Base-by-base conservation (phyloP, 53 echinoderm and acorn worm genomes). In the Luidia sarsii region DNA sequence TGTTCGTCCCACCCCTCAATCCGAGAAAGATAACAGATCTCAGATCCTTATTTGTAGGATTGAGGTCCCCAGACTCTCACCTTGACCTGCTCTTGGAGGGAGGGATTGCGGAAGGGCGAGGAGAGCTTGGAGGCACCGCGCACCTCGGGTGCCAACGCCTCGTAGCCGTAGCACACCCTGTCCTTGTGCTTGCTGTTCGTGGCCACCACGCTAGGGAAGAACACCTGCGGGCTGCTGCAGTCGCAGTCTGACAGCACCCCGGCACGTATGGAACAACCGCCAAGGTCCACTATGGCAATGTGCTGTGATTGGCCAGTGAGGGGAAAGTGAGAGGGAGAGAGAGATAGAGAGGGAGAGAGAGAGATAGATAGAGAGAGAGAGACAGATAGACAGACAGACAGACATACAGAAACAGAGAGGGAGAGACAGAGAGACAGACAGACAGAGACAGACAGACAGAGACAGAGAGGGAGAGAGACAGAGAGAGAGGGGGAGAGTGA, bases 181-280 rank as follows among this genome's bases (percentile, higher is more conserved):
- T 93, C 93, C 64, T 89, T 91, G 73, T 87, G 83, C 75, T 83
- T 94, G 36, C 67, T 82, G 57, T 94, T 82, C 31, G 91, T 91
- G 46, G 94, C 94, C 3, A 84, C 86, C 8, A 91, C 89, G 33
- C 89, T 85, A 9, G 99, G 99, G 68, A 99, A 99, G 91, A 99
- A 99, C 14, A 91, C 89, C 48, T 99, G 99, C 3, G 99, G 99
- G 67, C 91, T 87, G 74, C 91, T 83, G 43, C 84, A 89, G 53
- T 94, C 94, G 11, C 87, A 84, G 39, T 94, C 94, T 2, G 99
- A 89, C 30, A 99, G 89, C 2, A 99, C 87, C 2, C 99, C 99
- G 14, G 99, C 99, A 77, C 99, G 83, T 16, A 99, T 87, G 1
- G 99, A 94, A n/a, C 91, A 99, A 1, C 91, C 91, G 23, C 99